Evolutionary conservation across 1,140 invertebrate species (phyloP).

Genomic region (Mamestra configurata): DNA sequence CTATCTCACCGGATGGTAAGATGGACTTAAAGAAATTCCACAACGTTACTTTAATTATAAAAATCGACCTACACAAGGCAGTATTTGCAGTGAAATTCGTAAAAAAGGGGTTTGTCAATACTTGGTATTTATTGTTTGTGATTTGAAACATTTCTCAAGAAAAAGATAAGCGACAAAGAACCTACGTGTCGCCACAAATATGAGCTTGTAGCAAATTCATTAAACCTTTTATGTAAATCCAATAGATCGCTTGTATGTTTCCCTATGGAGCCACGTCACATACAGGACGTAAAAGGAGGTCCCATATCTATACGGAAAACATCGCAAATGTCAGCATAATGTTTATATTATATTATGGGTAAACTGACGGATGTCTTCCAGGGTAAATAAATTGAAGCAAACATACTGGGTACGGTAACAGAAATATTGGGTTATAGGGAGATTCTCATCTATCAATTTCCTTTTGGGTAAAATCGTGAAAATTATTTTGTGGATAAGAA

Average conservation of each 20-base stretch:
- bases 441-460: background rate
- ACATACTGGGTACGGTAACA: background rate
- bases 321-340: constrained; percentile 40
- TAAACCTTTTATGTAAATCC: constrained; percentile 71
- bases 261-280: constrained; percentile 52
- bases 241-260: constrained; percentile 65
- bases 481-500: background rate
- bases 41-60: no score
- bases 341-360: constrained; percentile 19
- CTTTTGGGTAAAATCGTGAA: background rate
- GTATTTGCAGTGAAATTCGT: no score
- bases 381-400: constrained; percentile 23
- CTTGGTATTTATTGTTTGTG: background rate
- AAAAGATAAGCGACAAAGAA: background rate
- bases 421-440: constrained; percentile 2
- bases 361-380: constrained; percentile 17
- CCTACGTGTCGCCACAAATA: constrained; percentile 67
- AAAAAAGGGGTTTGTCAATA: background rate
- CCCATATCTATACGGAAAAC: constrained; percentile 42
- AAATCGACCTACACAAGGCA: no score
- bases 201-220: constrained; percentile 54
- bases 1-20: no score
- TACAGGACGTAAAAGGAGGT: constrained; percentile 41
- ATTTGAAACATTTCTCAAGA: background rate
- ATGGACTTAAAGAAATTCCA: no score